Evolutionary conservation across 2,113 vertebrate genomes (phyloP).

Genomic region (Podocnemis expansa): DNA sequence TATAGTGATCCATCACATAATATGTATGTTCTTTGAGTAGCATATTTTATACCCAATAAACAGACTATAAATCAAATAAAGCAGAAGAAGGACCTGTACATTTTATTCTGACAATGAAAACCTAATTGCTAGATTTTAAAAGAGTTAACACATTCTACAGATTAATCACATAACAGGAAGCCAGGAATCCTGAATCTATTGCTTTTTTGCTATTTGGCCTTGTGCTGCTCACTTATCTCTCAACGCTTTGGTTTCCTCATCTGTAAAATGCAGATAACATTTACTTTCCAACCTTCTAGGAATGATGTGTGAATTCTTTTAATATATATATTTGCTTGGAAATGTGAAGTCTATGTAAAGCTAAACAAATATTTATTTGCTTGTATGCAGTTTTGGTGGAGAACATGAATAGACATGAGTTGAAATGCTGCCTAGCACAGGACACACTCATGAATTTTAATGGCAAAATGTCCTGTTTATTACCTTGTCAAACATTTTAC

Average conservation of each 20-base stretch:
- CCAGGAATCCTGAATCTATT: not conserved
- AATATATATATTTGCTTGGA: not conserved
- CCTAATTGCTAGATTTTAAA: not conserved
- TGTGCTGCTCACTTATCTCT: not conserved
- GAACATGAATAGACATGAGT: not conserved
- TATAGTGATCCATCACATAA: not conserved
- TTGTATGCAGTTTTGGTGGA: not conserved
- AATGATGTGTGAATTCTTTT: not conserved
- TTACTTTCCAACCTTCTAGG: not conserved
- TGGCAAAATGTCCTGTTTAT: not conserved
- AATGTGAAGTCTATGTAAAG: not conserved
- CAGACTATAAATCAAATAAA: not conserved
- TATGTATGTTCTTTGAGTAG: not conserved
- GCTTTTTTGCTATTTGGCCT: not conserved
- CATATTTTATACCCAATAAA: not conserved
- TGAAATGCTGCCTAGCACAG: not conserved
- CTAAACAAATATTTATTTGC: not conserved
- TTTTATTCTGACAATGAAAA: not conserved
- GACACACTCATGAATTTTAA: not conserved
- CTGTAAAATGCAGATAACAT: not conserved
- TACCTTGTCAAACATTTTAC: not conserved
- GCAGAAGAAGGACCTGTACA: not conserved
- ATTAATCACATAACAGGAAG: not conserved
- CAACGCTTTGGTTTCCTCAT: not conserved
- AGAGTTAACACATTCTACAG: accelerated